Evolutionary conservation across 1,140 invertebrate species (phyloP).

Genomic region (Drosophila ogumai): DNA sequence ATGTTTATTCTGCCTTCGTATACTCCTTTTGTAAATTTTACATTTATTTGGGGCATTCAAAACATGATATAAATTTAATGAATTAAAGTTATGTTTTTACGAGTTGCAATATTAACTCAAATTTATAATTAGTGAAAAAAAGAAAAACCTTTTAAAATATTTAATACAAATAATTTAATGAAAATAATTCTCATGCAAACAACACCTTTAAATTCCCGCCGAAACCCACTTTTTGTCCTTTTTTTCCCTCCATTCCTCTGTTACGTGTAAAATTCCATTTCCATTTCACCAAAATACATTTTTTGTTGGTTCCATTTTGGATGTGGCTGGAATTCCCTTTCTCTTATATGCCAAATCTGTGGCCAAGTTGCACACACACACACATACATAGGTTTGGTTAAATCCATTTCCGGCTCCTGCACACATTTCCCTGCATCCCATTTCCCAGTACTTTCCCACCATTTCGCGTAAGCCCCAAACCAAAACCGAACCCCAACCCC

Average conservation of each 20-base stretch:
- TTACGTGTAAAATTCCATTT: slow-evolving; percentile 42
- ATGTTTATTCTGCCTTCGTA: slow-evolving; percentile 4
- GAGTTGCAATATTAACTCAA: too few relatives aligned
- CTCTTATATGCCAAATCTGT: slow-evolving; percentile 61
- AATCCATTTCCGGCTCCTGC: slow-evolving; percentile 74
- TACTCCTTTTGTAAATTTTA: slow-evolving; percentile 2
- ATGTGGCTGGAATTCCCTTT: slow-evolving; percentile 43
- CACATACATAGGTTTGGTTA: slow-evolving; percentile 43
- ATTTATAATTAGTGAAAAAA: too few relatives aligned
- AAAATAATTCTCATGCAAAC: neutral
- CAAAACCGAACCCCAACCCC: neutral
- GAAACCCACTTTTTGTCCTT: slow-evolving; percentile 1
- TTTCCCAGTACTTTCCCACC: neutral
- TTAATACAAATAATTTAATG: neutral
- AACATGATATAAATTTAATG: neutral
- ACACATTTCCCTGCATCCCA: slow-evolving; percentile 19
- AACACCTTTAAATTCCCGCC: slow-evolving; percentile 1
- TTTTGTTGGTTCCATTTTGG: slow-evolving; percentile 19
- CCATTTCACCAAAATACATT: slow-evolving; percentile 22
- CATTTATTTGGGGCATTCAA: slow-evolving; percentile 7
- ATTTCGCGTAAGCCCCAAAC: neutral
- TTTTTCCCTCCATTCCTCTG: slow-evolving; percentile 1
- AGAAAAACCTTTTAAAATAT: neutral
- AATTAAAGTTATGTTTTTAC: slow-evolving; percentile 1
- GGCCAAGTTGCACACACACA: slow-evolving; percentile 39